These are phyloP conservation scores for Rousettus leschenaultii DNA, from an alignment of 2,113 vertebrate genomes.

Conservation along the genomic window DNA sequence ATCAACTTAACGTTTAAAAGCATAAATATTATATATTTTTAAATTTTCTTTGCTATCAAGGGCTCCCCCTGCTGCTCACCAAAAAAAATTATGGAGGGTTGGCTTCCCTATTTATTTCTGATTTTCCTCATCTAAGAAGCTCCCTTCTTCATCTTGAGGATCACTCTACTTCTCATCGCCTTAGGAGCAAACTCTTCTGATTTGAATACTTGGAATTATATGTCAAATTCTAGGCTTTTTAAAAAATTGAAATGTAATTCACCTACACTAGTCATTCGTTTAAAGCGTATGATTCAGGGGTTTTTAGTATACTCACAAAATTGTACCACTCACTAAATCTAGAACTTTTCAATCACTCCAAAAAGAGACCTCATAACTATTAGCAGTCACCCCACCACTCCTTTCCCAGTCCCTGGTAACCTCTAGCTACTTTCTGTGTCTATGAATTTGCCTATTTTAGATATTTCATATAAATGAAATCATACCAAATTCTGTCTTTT, in stretches of 20 bases:
- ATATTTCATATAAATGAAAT: slow-evolving; percentile 17
- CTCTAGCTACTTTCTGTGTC: not conserved
- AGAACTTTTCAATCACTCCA: not conserved
- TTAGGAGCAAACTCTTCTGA: not conserved
- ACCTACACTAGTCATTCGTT: not conserved
- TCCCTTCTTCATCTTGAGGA: not conserved
- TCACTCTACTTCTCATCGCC: not conserved
- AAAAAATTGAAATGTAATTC: not conserved
- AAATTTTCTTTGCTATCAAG: slow-evolving; percentile 62
- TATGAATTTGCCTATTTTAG: not conserved
- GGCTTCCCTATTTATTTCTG: not conserved
- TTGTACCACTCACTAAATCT: not conserved
- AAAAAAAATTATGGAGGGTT: not conserved
- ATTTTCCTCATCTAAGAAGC: not conserved
- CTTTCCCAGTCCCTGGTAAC: not conserved
- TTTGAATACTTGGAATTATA: not conserved
- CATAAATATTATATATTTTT: slow-evolving; percentile 53
- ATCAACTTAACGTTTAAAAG: slow-evolving; percentile 39
- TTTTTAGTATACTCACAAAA: not conserved
- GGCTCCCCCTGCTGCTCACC: slow-evolving; percentile 70
- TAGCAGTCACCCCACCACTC: not conserved
- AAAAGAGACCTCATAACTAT: not conserved
- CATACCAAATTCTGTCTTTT: not conserved
- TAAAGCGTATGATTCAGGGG: not conserved
- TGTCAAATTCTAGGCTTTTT: not conserved